These are phyloP conservation scores for Mallotus villosus DNA, from an alignment of 2,797 vertebrate species.

Conservation along the genomic window DNA sequence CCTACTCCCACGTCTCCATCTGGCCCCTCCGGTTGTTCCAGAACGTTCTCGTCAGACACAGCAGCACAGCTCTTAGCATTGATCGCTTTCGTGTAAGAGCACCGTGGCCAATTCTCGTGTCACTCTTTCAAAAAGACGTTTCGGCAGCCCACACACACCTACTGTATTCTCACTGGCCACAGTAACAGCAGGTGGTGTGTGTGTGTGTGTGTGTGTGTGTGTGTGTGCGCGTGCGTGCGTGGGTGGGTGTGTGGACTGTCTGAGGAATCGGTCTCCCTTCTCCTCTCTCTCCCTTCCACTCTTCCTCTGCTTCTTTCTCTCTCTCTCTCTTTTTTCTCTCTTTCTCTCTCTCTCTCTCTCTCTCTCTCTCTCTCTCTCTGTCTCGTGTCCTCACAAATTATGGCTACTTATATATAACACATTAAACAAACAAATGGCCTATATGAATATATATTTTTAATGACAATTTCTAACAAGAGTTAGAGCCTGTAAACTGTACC, in stretches of 20 bases:
- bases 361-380: slow-evolving; percentile 21
- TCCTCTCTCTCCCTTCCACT: slow-evolving; percentile 59
- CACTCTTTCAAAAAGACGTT: slow-evolving; percentile 57
- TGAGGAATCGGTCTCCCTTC: slow-evolving; percentile 63
- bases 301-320: slow-evolving; percentile 60
- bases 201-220: slow-evolving; percentile 17
- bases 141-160: slow-evolving; percentile 44
- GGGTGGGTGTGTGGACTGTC: slow-evolving; percentile 43
- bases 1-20: slow-evolving; percentile 33
- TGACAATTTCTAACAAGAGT: slow-evolving; percentile 72
- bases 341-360: slow-evolving; percentile 36
- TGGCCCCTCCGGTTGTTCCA: slow-evolving; percentile 48
- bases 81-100: slow-evolving; percentile 18
- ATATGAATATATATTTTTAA: slow-evolving; percentile 76
- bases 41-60: slow-evolving; percentile 70
- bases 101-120: slow-evolving; percentile 45
- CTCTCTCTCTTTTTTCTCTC: slow-evolving; percentile 41
- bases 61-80: slow-evolving; percentile 57
- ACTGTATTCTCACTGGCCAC: slow-evolving; percentile 60
- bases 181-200: slow-evolving; percentile 49
- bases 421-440: slow-evolving; percentile 69
- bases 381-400: slow-evolving; percentile 61
- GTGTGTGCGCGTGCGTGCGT: slow-evolving; percentile 19
- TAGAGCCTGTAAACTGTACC: slow-evolving; percentile 70
- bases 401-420: slow-evolving; percentile 56